phyloP scores from a whole-genome alignment of 2,113 vertebrate species.

The Ctenomys sociabilis region DNA sequence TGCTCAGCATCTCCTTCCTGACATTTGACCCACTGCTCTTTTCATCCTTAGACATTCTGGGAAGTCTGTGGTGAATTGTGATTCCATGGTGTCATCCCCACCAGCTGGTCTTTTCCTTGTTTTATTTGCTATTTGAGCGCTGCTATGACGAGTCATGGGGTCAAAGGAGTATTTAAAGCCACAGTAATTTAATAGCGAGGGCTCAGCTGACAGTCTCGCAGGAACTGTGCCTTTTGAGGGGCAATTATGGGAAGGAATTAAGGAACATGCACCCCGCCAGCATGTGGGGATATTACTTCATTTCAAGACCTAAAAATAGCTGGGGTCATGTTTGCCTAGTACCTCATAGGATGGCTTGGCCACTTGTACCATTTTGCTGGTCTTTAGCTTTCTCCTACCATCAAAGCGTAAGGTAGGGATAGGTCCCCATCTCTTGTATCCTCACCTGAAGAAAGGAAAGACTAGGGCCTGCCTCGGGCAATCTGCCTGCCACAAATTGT shows the following conservation, averaged over 20 bases:
- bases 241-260: constrained; percentile 18
- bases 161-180: constrained; percentile 72
- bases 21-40: neutral
- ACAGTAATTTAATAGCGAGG: constrained; percentile 64
- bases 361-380: neutral
- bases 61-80: neutral
- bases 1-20: neutral
- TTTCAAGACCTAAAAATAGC: constrained; percentile 67
- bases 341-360: neutral
- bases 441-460: neutral
- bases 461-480: too few relatives aligned
- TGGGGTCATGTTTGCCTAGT: neutral
- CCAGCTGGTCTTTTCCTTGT: constrained; percentile 25
- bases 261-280: neutral
- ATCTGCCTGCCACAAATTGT: neutral
- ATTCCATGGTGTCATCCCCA: neutral
- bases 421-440: too few relatives aligned
- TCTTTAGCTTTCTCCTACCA: neutral
- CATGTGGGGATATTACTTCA: neutral
- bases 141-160: neutral
- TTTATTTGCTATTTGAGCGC: constrained; percentile 54
- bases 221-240: neutral
- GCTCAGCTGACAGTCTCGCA: constrained; percentile 12
- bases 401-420: neutral
- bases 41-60: neutral